Conservation (phyloP, 2,113 vertebrate species). For the Amphiprion ocellaris region DNA sequence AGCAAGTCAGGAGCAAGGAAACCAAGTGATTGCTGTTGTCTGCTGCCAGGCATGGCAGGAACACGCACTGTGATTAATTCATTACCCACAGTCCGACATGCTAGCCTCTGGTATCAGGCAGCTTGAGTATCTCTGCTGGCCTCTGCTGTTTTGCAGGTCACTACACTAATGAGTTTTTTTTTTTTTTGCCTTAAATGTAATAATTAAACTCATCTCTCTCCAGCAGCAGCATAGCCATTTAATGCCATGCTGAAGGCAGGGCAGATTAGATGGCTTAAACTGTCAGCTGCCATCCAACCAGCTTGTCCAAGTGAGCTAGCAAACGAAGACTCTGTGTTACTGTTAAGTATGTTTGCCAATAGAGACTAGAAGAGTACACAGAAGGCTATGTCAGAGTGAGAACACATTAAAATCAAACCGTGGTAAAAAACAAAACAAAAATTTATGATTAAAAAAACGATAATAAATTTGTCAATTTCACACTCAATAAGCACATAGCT, state of each 20-base stretch:
- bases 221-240: constrained; percentile 34
- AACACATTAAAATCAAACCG: background rate
- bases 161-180: constrained; percentile 53
- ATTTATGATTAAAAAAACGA: background rate
- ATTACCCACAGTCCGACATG: constrained; percentile 51
- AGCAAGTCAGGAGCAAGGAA: constrained; percentile 25
- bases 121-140: constrained; percentile 43
- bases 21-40: constrained; percentile 34
- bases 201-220: constrained; percentile 63
- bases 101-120: constrained; percentile 47
- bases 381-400: background rate
- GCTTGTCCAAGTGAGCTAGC: background rate
- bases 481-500: constrained; percentile 7
- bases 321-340: constrained; percentile 4
- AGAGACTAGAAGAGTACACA: background rate
- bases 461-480: constrained; percentile 15
- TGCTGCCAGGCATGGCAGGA: constrained; percentile 30
- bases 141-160: constrained; percentile 60
- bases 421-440: constrained; percentile 7
- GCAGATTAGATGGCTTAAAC: constrained; percentile 56
- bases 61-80: constrained; percentile 52
- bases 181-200: constrained; percentile 60
- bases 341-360: background rate
- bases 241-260: constrained; percentile 52
- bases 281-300: constrained; percentile 36